These are phyloP conservation scores for Microchirus variegatus DNA, from an alignment of 2,797 vertebrate genomes.

Conservation along the genomic window DNA sequence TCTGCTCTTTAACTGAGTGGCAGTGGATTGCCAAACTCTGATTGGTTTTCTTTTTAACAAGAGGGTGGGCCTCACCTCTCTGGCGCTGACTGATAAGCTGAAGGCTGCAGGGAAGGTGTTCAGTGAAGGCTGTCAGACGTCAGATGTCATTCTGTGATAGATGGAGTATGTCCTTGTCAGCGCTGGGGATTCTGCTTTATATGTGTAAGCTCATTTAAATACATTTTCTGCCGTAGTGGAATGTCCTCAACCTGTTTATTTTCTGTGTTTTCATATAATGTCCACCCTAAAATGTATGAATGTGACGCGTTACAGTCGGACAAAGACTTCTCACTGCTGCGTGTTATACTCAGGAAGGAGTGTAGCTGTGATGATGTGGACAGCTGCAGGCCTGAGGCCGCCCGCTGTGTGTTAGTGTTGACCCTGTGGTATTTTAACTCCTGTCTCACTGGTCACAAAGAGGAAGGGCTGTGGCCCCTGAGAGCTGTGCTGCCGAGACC, in stretches of 20 bases:
- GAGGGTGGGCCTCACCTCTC: slow-evolving; percentile 45
- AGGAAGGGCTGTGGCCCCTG: slow-evolving; percentile 25
- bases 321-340: slow-evolving; percentile 14
- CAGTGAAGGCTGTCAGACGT: slow-evolving; percentile 39
- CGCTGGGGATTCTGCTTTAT: slow-evolving; percentile 39
- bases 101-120: slow-evolving; percentile 50
- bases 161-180: slow-evolving; percentile 61
- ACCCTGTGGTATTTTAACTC: slow-evolving; percentile 61
- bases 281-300: not conserved
- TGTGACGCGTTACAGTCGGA: not conserved
- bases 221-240: slow-evolving; percentile 22
- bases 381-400: slow-evolving; percentile 57
- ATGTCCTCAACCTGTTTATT: slow-evolving; percentile 16
- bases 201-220: slow-evolving; percentile 54
- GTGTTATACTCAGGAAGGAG: slow-evolving; percentile 8
- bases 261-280: not conserved
- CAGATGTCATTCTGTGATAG: slow-evolving; percentile 46
- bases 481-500: slow-evolving; percentile 17
- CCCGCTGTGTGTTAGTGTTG: slow-evolving; percentile 43
- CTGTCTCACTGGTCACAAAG: slow-evolving; percentile 27
- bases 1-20: slow-evolving; percentile 59
- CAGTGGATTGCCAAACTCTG: slow-evolving; percentile 48
- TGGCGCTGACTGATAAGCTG: slow-evolving; percentile 51
- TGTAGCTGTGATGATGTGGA: slow-evolving; percentile 32
- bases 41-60: slow-evolving; percentile 58